Evolutionary conservation across 2,113 vertebrate genomes (phyloP), one percentile per base, ranked within the genome.

Genomic region (Hassar affinis): DNA sequence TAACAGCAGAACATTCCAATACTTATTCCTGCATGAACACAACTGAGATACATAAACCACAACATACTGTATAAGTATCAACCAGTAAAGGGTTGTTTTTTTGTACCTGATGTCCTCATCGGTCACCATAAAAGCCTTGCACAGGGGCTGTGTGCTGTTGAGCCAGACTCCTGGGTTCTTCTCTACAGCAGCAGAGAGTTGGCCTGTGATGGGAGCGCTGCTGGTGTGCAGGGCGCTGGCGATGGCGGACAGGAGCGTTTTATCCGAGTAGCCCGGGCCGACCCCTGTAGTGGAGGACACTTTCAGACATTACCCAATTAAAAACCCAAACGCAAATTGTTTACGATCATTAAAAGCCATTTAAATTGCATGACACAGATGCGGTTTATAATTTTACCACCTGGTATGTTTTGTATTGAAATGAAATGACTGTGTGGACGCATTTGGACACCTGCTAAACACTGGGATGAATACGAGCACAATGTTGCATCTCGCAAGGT

Each of bases 111-210:
- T 99, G 87, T 99, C 98, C 62, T 99, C 98, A 74, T 99, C 98
- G 0, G 97, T 99, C 88, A 99, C 98, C 89, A 97, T 96, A 78
- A 99, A 99, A 7, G 97, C 96, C 89, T 98, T 99, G 94, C 98
- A 99, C 38, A 99, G 96, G 0, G 98, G 98, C 88, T 99, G 98
- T 0, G 96, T 87, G 0, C 97, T 99, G 92, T 99, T 99, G 0
- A 99, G 95, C 98, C 98, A 99, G 0, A 99, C 97, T 0, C 97
- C 97, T 0, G 98, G 98, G 71, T 99, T 99, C 90, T 99, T 99
- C 92, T 99, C 98, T 78, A 99, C 98, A 0, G 97, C 98, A 0
- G 97, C 96, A 0, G 97, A 99, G 6, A 98, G 95, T 91, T 99
- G 98, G 0, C 98, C 98, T 0, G 97, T 99, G 93, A 99, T 96